A percentile compares a stretch with the other conserved stretches of the same genome.
phyloP scores from a whole-genome alignment of 2,113 vertebrate genomes.

The Trinectes maculatus region DNA sequence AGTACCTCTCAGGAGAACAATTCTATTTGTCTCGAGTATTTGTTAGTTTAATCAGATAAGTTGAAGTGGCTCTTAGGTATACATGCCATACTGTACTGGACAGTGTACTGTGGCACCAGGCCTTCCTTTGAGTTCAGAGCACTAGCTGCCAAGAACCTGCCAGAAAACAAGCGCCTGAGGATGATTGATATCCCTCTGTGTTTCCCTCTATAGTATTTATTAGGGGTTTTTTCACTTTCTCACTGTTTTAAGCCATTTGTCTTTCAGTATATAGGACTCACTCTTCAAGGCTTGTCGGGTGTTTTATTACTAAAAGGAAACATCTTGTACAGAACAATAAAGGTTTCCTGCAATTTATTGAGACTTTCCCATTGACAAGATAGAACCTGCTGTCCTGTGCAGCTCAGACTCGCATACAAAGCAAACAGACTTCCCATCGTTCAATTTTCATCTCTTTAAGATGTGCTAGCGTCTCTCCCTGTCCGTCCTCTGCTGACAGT shows the following conservation, averaged over 20 bases:
- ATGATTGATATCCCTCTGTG: constrained; percentile 65
- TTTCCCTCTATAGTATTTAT: constrained; percentile 68
- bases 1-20: constrained; percentile 51
- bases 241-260: constrained; percentile 55
- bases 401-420: constrained; percentile 40
- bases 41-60: constrained; percentile 64
- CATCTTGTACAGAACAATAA: constrained; percentile 77
- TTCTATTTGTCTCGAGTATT: constrained; percentile 20
- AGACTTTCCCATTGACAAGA: constrained; percentile 59
- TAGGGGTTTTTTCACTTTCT: constrained; percentile 70
- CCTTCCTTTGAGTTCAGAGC: constrained; percentile 59
- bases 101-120: constrained; percentile 21
- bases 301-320: constrained; percentile 65
- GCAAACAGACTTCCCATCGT: constrained; percentile 28
- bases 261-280: constrained; percentile 30
- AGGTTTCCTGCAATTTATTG: constrained; percentile 72
- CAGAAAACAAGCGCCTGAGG: constrained; percentile 27
- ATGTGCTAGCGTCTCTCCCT: constrained; percentile 29
- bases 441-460: constrained; percentile 40
- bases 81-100: constrained; percentile 31
- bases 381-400: constrained; percentile 44
- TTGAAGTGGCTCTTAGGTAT: constrained; percentile 65
- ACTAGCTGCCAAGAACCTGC: constrained; percentile 60
- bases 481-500: constrained; percentile 49
- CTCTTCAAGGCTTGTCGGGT: constrained; percentile 2